Evolutionary conservation across 2,797 vertebrate species (phyloP).

Genomic region (Crocidura indochinensis): DNA sequence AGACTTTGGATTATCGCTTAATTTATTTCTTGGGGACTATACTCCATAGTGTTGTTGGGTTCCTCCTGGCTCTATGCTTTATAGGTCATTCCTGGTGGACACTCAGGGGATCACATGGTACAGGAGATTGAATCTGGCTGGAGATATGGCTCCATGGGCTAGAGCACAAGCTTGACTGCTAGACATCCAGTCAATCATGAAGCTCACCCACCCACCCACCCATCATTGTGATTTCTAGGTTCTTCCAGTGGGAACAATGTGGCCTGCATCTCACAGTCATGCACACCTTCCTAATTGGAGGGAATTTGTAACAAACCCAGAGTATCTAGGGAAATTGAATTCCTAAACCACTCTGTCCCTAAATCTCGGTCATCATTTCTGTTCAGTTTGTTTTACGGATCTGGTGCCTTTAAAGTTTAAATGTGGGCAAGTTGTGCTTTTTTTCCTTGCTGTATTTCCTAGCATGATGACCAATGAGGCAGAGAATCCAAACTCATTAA

Average conservation of each 20-base stretch:
- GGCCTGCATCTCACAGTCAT: background rate
- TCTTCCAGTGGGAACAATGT: background rate
- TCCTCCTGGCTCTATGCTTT: no score
- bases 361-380: conserved; percentile 85
- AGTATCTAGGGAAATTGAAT: conserved; percentile 67
- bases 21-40: no score
- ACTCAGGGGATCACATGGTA: no score
- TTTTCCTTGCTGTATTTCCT: conserved; percentile 88
- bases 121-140: no score
- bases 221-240: background rate
- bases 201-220: background rate
- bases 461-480: conserved; percentile 89
- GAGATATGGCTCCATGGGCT: no score
- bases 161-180: no score
- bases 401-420: conserved; percentile 85
- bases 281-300: background rate
- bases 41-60: no score
- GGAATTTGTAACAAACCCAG: conserved; percentile 58
- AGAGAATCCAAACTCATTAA: conserved; percentile 90
- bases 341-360: conserved; percentile 72
- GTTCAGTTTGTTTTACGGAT: conserved; percentile 88
- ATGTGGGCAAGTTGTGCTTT: conserved; percentile 79
- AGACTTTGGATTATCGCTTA: no score
- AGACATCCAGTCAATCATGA: no score
- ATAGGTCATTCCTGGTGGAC: no score